These are phyloP conservation scores for Phthorimaea operculella DNA, from an alignment of 1,140 invertebrate species.

Conservation along the genomic window DNA sequence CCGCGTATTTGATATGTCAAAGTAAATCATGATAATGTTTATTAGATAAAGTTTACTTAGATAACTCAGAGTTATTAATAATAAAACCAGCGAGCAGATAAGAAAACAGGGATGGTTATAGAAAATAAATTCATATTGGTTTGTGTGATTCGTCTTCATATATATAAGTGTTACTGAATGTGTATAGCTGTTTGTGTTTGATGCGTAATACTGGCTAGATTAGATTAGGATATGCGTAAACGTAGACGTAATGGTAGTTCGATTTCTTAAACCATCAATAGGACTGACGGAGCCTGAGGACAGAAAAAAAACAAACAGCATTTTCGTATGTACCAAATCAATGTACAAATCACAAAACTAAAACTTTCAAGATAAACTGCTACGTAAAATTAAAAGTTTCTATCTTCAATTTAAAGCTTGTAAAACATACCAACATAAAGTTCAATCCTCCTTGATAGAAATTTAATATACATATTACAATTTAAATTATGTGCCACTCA, in stretches of 20 bases:
- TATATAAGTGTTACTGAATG: conserved; percentile 62
- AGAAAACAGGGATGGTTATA: conserved; percentile 66
- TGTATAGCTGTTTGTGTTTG: conserved; percentile 53
- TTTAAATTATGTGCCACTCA: no score
- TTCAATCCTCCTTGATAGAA: no score
- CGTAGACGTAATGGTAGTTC: conserved; percentile 15
- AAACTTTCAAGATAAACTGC: no score
- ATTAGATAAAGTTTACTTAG: conserved; percentile 62
- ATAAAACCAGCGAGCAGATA: conserved; percentile 60
- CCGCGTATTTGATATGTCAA: conserved; percentile 68
- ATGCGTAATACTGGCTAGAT: conserved; percentile 43
- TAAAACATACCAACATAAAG: no score
- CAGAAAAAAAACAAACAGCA: no score
- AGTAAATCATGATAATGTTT: conserved; percentile 61
- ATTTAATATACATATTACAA: no score
- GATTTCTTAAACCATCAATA: no score
- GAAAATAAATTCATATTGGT: conserved; percentile 55
- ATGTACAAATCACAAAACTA: no score
- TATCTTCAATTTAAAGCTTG: no score
- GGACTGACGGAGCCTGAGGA: no score
- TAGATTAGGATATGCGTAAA: conserved; percentile 47
- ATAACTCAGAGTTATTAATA: conserved; percentile 59
- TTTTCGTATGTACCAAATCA: no score
- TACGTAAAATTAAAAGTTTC: no score
- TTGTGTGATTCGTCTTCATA: conserved; percentile 59